phyloP scores from a whole-genome alignment of 2,888 invertebrate species.

The Trichopoda pennipes region DNA sequence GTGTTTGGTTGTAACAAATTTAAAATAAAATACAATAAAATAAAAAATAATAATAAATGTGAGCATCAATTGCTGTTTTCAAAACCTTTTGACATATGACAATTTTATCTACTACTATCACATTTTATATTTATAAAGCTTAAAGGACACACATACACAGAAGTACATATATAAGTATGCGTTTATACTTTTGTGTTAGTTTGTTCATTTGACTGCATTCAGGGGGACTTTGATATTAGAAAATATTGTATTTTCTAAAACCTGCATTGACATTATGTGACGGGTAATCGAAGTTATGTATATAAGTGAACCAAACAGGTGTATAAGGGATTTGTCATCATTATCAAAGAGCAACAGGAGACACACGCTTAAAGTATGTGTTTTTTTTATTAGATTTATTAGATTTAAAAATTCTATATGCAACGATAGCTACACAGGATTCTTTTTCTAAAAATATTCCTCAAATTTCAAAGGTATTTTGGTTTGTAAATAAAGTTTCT shows the following conservation, averaged over 20 bases:
- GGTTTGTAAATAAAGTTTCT: too few species aligned
- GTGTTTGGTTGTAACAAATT: conserved; percentile 4
- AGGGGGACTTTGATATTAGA: conserved; percentile 29
- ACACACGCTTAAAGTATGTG: conserved; percentile 15
- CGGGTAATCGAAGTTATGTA: conserved; percentile 30
- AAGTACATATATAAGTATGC: background rate
- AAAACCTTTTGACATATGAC: conserved; percentile 57
- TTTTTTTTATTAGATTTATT: too few species aligned
- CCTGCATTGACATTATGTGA: conserved; percentile 43
- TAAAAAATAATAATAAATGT: background rate
- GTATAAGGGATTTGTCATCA: conserved; percentile 34
- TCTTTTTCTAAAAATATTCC: too few species aligned
- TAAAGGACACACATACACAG: conserved; percentile 2
- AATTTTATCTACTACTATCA: conserved; percentile 37
- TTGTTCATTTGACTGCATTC: conserved; percentile 14
- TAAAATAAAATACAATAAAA: conserved; percentile 25
- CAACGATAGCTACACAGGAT: too few species aligned
- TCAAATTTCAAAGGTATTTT: too few species aligned
- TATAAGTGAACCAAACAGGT: conserved; percentile 11
- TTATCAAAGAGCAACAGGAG: conserved; percentile 47
- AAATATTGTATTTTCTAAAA: conserved; percentile 29
- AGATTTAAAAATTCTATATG: background rate
- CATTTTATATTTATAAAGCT: conserved; percentile 39
- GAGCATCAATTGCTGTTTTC: conserved; percentile 37
- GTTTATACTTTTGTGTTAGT: too few species aligned